A percentile compares a stretch with the other conserved stretches of the same genome.
Conservation (phyloP, 2,797 vertebrate genomes). For the Chelonia mydas region DNA sequence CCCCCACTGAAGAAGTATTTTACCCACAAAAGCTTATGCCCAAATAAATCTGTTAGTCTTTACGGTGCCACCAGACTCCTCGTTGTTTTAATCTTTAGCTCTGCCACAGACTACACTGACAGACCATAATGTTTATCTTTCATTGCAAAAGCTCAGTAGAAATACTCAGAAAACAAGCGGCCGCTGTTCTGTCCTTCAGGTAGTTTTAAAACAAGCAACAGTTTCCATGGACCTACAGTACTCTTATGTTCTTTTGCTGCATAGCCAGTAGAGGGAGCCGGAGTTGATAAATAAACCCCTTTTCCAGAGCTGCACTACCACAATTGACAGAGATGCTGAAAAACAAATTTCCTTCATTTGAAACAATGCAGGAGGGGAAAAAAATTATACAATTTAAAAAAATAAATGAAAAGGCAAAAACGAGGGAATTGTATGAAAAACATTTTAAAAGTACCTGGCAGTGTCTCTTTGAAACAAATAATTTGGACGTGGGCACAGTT, state of each 20-base stretch:
- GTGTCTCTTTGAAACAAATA: not conserved
- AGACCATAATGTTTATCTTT: not conserved
- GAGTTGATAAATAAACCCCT: slow-evolving; percentile 19
- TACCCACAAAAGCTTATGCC: no score
- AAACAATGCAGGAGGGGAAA: not conserved
- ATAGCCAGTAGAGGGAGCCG: slow-evolving; percentile 64
- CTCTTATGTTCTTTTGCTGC: not conserved
- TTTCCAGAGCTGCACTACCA: not conserved
- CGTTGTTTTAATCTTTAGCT: not conserved
- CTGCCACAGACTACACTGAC: not conserved
- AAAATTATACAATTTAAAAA: not conserved
- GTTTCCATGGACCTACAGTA: rapidly evolving
- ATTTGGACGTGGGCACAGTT: not conserved
- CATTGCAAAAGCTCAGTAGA: slow-evolving; percentile 7
- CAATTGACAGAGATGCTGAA: rapidly evolving
- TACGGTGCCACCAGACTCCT: no score
- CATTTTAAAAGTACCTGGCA: not conserved
- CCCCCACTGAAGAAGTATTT: no score
- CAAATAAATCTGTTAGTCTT: no score
- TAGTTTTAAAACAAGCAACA: not conserved
- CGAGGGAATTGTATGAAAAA: not conserved
- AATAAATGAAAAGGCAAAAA: not conserved
- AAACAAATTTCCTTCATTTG: not conserved
- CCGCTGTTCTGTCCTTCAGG: not conserved
- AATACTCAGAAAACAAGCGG: not conserved